Evolutionary conservation across 2,797 vertebrate species (phyloP).

Genomic region (Muscicapa striata): DNA sequence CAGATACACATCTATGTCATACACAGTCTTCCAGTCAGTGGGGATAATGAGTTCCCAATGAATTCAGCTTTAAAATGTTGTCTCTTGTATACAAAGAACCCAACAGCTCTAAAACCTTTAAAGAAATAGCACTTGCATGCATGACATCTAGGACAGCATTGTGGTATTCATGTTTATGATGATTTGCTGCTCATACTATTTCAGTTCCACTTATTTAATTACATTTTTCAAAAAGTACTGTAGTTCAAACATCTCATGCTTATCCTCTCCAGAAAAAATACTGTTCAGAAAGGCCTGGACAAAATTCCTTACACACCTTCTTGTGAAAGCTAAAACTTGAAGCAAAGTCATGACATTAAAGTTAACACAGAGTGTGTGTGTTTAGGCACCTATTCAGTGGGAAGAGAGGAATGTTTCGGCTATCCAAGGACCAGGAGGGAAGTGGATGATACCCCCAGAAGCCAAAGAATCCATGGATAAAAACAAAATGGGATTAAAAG

Average conservation of each 20-base stretch:
- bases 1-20: background rate
- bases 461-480: constrained; percentile 97
- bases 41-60: background rate
- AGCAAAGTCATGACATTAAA: background rate
- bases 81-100: background rate
- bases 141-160: background rate
- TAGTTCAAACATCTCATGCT: background rate
- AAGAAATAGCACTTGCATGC: background rate
- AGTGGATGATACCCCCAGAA: constrained; percentile 95
- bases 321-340: background rate
- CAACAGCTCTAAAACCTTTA: background rate
- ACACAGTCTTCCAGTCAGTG: background rate
- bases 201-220: background rate
- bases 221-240: background rate
- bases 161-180: background rate
- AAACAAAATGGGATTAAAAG: constrained; percentile 96
- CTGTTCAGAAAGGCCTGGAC: background rate
- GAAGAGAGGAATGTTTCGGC: constrained; percentile 94
- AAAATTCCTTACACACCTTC: background rate
- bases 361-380: constrained; percentile 8
- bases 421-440: constrained; percentile 92
- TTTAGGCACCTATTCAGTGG: constrained; percentile 92
- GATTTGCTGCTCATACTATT: background rate
- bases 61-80: background rate
- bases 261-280: background rate